These are phyloP conservation scores for Excalfactoria chinensis DNA, from an alignment of 2,113 vertebrate species.

Conservation along the genomic window DNA sequence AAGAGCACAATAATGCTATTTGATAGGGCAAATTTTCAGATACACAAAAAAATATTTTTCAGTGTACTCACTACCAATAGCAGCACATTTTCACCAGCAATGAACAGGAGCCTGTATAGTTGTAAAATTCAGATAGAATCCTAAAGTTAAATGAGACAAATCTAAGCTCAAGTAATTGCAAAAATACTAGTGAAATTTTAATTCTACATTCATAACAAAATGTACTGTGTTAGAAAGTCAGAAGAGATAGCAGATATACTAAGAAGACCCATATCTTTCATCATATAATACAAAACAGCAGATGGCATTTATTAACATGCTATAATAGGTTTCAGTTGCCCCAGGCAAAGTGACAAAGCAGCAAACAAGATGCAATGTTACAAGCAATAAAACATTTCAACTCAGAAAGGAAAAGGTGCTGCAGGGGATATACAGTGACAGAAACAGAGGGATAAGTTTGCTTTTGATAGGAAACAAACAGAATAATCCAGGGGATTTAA, in stretches of 20 bases:
- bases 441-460: neutral
- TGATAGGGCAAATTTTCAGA: no score
- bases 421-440: neutral
- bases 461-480: neutral
- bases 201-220: neutral
- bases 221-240: neutral
- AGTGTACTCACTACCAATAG: no score
- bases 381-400: slow-evolving; percentile 29
- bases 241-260: neutral
- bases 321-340: slow-evolving; percentile 38
- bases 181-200: neutral
- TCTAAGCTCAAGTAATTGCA: neutral
- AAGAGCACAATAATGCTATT: no score
- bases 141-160: slow-evolving; percentile 5
- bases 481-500: neutral
- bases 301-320: slow-evolving; percentile 47
- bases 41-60: no score
- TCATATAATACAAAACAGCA: neutral
- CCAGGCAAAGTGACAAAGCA: slow-evolving; percentile 35
- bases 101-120: no score
- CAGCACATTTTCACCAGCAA: no score
- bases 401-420: slow-evolving; percentile 8
- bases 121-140: neutral
- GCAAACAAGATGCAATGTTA: slow-evolving; percentile 6
- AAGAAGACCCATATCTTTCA: neutral